Percentiles rank a stretch among this genome's conserved stretches.
Conservation (phyloP, 2,113 vertebrate species). For the Diglossa brunneiventris region DNA sequence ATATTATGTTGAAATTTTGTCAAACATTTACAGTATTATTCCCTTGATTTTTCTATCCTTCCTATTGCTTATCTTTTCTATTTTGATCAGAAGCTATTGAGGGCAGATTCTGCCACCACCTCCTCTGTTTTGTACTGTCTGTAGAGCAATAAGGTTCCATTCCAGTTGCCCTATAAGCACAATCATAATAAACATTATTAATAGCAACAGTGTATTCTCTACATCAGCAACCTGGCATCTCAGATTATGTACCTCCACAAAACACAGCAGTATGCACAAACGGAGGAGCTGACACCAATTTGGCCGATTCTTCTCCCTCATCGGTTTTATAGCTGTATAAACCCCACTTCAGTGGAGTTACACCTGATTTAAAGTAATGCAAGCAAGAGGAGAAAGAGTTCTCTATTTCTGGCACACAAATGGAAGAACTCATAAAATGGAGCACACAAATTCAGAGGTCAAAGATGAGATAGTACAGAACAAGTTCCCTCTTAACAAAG, state of each 20-base stretch:
- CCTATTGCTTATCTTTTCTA: background rate
- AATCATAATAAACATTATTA: constrained; percentile 56
- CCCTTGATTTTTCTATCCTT: background rate
- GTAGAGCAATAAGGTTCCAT: background rate
- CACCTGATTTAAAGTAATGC: constrained; percentile 52
- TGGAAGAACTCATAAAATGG: constrained; percentile 20
- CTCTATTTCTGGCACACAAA: constrained; percentile 37
- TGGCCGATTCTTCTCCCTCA: constrained; percentile 56
- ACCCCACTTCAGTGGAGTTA: constrained; percentile 46
- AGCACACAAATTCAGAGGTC: constrained; percentile 37
- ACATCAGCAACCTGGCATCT: constrained; percentile 60
- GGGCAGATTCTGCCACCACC: background rate
- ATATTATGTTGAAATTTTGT: background rate
- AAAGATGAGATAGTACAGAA: background rate
- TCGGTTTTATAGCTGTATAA: constrained; percentile 63
- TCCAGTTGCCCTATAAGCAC: constrained; percentile 24
- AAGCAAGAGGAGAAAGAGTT: constrained; percentile 29
- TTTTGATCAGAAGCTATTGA: constrained; percentile 9
- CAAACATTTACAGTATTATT: background rate
- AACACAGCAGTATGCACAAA: constrained; percentile 54
- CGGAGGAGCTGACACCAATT: constrained; percentile 56
- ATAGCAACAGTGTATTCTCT: constrained; percentile 41
- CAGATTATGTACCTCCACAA: constrained; percentile 43
- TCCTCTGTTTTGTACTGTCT: background rate
- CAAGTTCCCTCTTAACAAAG: background rate